Evolutionary conservation across 2,888 invertebrate species (phyloP).

Genomic region (Bellardia bayeri): DNA sequence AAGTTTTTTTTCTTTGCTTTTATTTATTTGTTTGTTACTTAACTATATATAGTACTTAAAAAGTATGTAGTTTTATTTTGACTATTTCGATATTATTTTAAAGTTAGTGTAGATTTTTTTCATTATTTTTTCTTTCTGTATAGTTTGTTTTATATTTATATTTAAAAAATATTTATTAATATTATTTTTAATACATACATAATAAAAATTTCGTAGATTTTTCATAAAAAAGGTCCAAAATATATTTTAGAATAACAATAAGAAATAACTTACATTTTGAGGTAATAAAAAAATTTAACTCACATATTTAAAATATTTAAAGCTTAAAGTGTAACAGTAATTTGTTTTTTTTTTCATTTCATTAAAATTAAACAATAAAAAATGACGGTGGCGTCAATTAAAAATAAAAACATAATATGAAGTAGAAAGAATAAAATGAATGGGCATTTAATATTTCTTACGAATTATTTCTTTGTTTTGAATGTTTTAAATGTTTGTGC

Average conservation of each 20-base stretch:
- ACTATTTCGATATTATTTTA: constrained; percentile 72
- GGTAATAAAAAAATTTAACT: constrained; percentile 76
- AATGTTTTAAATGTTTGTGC: constrained; percentile 40
- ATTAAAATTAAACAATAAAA: constrained; percentile 35
- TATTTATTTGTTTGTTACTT: constrained; percentile 46
- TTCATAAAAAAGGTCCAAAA: constrained; percentile 49
- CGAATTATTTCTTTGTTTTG: not conserved
- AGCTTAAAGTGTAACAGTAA: constrained; percentile 72
- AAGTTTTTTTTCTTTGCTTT: constrained; percentile 21
- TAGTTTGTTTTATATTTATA: constrained; percentile 43
- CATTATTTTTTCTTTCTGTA: constrained; percentile 14
- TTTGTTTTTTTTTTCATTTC: constrained; percentile 56
- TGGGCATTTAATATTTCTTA: not conserved
- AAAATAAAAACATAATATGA: not conserved
- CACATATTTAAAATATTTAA: constrained; percentile 71
- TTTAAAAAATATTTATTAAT: constrained; percentile 59
- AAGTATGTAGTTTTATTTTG: constrained; percentile 65
- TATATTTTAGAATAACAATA: constrained; percentile 46
- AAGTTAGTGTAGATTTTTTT: constrained; percentile 61
- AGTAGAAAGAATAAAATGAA: constrained; percentile 4
- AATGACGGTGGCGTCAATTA: not conserved
- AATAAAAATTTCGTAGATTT: constrained; percentile 41
- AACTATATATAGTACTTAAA: constrained; percentile 48
- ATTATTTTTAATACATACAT: constrained; percentile 54
- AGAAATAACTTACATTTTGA: constrained; percentile 77